These are phyloP conservation scores for Amblyornis subalaris DNA, from an alignment of 2,113 vertebrate species.

Conservation along the genomic window DNA sequence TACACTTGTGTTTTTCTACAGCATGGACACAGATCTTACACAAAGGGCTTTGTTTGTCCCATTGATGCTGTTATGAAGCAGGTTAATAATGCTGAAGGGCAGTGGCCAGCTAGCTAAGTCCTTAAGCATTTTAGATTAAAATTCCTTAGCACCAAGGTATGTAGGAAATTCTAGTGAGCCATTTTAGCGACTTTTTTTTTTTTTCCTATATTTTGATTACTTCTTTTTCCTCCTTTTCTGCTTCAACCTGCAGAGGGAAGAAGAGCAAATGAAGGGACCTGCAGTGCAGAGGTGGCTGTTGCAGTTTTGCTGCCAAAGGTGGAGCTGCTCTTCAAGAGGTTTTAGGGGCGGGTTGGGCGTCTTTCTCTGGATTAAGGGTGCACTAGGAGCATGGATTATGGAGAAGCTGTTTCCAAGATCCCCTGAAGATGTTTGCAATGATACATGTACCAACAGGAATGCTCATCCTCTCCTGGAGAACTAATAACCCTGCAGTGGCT, in stretches of 20 bases:
- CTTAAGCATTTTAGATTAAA: background rate
- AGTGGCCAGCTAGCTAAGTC: background rate
- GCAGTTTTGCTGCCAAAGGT: background rate
- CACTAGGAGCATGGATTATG: rapidly evolving
- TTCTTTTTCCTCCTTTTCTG: background rate
- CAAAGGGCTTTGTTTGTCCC: background rate
- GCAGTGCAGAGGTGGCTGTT: background rate
- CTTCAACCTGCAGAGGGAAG: background rate
- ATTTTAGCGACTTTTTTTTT: background rate
- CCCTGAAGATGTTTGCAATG: background rate
- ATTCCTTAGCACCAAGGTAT: background rate
- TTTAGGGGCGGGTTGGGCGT: background rate
- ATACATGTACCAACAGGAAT: background rate
- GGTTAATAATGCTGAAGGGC: background rate
- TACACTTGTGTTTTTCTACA: background rate
- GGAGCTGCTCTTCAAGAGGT: background rate
- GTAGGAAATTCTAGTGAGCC: background rate
- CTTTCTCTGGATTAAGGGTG: background rate
- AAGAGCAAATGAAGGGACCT: background rate
- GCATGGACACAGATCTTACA: background rate
- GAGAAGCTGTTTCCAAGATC: background rate
- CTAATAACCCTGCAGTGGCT: background rate
- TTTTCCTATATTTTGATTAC: background rate
- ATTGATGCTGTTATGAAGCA: background rate
- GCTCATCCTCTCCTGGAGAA: background rate